These are phyloP conservation scores for Valencia hispanica DNA, from an alignment of 2,797 vertebrate species.

Conservation along the genomic window DNA sequence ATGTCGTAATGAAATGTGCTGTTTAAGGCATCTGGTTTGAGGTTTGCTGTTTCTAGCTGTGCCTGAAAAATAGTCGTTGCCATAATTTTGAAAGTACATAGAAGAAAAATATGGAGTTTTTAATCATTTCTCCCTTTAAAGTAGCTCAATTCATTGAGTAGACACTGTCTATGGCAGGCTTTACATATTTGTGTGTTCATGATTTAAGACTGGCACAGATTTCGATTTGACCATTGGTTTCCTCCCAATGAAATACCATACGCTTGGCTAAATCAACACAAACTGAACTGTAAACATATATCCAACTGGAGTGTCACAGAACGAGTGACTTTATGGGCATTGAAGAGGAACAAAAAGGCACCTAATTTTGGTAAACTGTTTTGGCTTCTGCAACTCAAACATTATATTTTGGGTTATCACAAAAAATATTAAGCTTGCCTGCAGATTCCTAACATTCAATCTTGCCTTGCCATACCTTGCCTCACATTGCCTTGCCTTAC, in stretches of 20 bases:
- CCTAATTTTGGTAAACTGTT: conserved; percentile 8
- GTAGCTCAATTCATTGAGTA: no score
- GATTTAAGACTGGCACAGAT: conserved; percentile 36
- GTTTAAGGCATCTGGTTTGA: conserved; percentile 45
- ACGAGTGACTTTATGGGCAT: conserved; percentile 7
- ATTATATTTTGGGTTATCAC: no score
- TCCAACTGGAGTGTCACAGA: conserved; percentile 11
- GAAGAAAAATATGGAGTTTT: not conserved
- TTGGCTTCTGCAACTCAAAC: conserved; percentile 11
- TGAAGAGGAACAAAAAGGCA: conserved; percentile 1
- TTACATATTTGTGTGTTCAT: not conserved
- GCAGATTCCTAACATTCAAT: no score
- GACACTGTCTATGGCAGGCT: not conserved
- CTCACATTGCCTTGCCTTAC: no score
- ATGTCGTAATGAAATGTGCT: conserved; percentile 21
- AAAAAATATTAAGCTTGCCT: no score
- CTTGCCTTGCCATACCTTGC: no score
- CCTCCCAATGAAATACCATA: conserved; percentile 34
- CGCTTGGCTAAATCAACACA: conserved; percentile 40
- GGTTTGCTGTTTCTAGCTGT: conserved; percentile 35
- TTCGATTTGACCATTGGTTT: conserved; percentile 53
- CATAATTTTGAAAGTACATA: conserved; percentile 38
- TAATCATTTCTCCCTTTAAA: not conserved
- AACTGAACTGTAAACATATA: conserved; percentile 44
- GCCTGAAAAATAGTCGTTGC: conserved; percentile 35